These are phyloP conservation scores for Blastobasis adustella DNA, from an alignment of 2,888 invertebrate species.

Conservation along the genomic window DNA sequence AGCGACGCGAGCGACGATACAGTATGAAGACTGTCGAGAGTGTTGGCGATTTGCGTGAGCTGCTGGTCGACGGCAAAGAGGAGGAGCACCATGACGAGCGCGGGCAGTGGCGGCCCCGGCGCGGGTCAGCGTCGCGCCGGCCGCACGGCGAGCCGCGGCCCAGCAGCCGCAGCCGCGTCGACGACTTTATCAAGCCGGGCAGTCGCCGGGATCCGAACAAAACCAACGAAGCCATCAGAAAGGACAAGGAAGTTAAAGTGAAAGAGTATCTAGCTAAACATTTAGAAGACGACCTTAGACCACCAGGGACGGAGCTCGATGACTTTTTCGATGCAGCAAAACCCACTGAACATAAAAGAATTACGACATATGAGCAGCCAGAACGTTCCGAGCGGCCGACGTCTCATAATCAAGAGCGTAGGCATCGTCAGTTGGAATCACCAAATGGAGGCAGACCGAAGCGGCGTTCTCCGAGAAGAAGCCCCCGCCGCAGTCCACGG, in stretches of 20 bases:
- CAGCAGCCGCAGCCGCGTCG: constrained; percentile 26
- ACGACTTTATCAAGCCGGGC: constrained; percentile 55
- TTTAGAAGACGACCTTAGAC: constrained; percentile 53
- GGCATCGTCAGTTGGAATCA: not conserved
- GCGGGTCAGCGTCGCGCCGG: not conserved
- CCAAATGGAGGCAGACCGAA: constrained; percentile 6
- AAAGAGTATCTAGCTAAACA: constrained; percentile 58
- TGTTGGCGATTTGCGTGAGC: constrained; percentile 46
- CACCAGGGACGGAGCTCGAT: constrained; percentile 65
- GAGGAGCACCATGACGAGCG: constrained; percentile 4
- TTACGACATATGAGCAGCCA: constrained; percentile 9
- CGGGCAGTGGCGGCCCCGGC: not conserved
- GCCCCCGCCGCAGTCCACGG: constrained; percentile 11
- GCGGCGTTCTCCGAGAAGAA: constrained; percentile 14
- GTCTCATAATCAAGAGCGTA: constrained; percentile 5
- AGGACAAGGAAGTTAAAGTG: constrained; percentile 61
- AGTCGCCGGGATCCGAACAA: constrained; percentile 61
- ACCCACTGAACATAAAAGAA: constrained; percentile 19
- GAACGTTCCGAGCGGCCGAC: constrained; percentile 4
- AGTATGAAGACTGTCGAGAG: constrained; percentile 31
- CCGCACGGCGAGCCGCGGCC: constrained; percentile 13
- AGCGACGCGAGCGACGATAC: constrained; percentile 21
- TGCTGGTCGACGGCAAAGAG: constrained; percentile 29
- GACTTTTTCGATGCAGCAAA: constrained; percentile 44
- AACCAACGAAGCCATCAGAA: constrained; percentile 59